phyloP scores from a whole-genome alignment of 2,113 vertebrate genomes.

The Nematolebias whitei region DNA sequence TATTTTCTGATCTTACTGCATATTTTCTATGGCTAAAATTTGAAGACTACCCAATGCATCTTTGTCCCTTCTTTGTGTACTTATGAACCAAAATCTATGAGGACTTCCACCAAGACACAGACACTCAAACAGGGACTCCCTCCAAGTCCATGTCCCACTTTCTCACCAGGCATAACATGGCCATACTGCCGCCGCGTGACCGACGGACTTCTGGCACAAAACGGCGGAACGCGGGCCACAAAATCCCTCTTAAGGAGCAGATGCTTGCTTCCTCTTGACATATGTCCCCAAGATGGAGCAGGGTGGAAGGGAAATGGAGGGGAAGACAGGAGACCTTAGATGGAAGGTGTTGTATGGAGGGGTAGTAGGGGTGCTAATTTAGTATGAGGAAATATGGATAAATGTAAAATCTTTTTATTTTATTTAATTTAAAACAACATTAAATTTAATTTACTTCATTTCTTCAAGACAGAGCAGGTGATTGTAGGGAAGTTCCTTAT shows the following conservation, averaged over 20 bases:
- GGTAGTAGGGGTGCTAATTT: slow-evolving; percentile 13
- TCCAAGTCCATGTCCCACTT: slow-evolving; percentile 49
- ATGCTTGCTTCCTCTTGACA: slow-evolving; percentile 77
- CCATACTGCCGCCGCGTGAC: slow-evolving; percentile 50
- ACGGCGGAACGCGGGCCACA: slow-evolving; percentile 33
- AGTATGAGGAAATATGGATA: slow-evolving; percentile 1
- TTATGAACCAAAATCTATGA: neutral
- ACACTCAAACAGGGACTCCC: slow-evolving; percentile 42
- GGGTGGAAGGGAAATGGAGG: slow-evolving; percentile 36
- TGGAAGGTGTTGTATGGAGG: slow-evolving; percentile 15
- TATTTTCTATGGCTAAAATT: neutral
- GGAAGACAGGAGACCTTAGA: slow-evolving; percentile 36
- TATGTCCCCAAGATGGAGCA: slow-evolving; percentile 68
- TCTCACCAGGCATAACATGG: slow-evolving; percentile 36
- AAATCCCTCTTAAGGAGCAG: slow-evolving; percentile 77
- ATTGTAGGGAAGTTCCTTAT: slow-evolving; percentile 10
- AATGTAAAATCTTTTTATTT: slow-evolving; percentile 1
- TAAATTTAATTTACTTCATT: neutral
- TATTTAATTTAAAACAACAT: neutral
- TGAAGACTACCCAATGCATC: neutral
- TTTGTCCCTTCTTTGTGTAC: neutral
- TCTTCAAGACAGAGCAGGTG: slow-evolving; percentile 4
- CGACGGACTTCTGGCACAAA: slow-evolving; percentile 58
- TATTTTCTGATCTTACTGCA: neutral
- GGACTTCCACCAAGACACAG: slow-evolving; percentile 26